Evolutionary conservation across 2,888 invertebrate genomes (phyloP), one percentile per base, ranked within the genome.

Genomic region (Anorthoa munda): DNA sequence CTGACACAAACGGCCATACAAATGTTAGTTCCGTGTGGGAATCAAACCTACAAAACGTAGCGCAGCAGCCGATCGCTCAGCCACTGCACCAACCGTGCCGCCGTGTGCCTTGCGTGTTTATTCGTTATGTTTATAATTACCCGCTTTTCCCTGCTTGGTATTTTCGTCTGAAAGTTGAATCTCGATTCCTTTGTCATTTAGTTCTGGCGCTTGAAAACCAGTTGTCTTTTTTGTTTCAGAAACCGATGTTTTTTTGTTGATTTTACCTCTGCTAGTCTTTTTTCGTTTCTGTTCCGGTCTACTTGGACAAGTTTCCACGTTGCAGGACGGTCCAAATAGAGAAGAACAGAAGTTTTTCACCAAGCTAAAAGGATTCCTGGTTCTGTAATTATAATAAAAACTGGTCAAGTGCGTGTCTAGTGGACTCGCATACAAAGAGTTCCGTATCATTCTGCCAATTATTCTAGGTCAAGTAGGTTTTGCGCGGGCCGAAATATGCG

Each of bases 291-390:
- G 39, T 12, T 39, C n/a, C 1, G 0, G 4, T 46, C 7, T 39
- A 4, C 55, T 61, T 15, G 66, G 72, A 53, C 81, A 82, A 0
- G 65, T 82, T 0, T 61, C 17, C 0, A 9, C 0, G 11, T 53
- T 72, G 60, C 81, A 82, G 1, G 78, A 53, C 5, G 68, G 64
- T 15, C 81, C 81, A 64, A 83, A 78, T 21, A 83, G 17, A 18
- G 84, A 66, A 2, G 81, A 78, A 61, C 81, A 83, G 39, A 83
- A 73, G 3, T 81, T 75, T 12, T 60, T 83, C 58, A 83, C 56
- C 18, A 70, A 4, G 9, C 59, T 67, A 0, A 79, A 5, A 18
- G 76, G 72, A 31, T 68, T 66, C 5, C 12, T 67, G 58, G 15
- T 15, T 39, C 68, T 81, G 56, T 46, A 58, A 63, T 55, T 17